Base-by-base conservation (phyloP, 2,888 invertebrate genomes). In the Andrena bicolor region DNA sequence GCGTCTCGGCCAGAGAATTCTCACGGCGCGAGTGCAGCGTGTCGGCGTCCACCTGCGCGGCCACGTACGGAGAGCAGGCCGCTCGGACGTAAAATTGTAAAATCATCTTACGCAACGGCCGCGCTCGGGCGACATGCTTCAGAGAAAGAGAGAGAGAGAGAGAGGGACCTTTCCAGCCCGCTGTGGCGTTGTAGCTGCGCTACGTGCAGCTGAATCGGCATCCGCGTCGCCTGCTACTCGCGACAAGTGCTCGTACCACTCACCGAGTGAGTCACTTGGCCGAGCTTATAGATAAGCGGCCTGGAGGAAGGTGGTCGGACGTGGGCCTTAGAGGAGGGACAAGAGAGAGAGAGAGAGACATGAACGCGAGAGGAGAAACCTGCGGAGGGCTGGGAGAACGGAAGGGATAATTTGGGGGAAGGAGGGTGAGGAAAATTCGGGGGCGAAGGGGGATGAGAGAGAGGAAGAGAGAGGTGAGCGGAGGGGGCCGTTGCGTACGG, bases 211-310 rank as follows among this genome's bases (percentile, higher is more conserved):
- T 51, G 82, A 76, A 82, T 84, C 83, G 80, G 86, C 75, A 76
- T 71, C 77, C 60, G 71, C 82, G 74, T 80, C 81, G 70, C 83
- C 30, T 78, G 79, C 77, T 82, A 85, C 72, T 56, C 81, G 83
- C 86, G 88, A 88, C 88, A 88, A 88, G 88, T 88, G 88, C 81
- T 81, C 85, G 85, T 72, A 64, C 88, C 88, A 80, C 83, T 87
- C 85, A 80, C 88, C 85, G 84, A 87, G 85, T 88, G 88, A 88
- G 81, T 88, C 88, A 88, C 88, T 83, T 74, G 61, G 68, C 69
- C 58, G 65, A 66, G 85, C 70, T 75, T 51, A 61, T 30, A 63
- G 82, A 80, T 78, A 85, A 87, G 73, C 79, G 28, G 2, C 68
- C 56, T 20, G 69, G 77, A 77, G 35, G 69, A 80, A 80, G 70